phyloP scores from a whole-genome alignment of 2,797 vertebrate species.

The Phalanger gymnotis region DNA sequence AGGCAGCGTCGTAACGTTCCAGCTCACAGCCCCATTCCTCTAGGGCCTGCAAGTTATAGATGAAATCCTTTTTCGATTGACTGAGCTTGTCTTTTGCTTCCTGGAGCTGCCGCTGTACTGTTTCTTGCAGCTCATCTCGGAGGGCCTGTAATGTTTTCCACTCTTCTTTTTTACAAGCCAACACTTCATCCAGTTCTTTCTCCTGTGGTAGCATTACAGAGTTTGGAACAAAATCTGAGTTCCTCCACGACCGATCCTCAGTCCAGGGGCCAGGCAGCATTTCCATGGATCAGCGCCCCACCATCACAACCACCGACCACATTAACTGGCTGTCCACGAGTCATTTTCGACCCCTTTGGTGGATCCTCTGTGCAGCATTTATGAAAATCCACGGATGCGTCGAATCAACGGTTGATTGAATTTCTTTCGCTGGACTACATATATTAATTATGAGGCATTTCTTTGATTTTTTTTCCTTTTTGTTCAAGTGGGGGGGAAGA shows the following conservation, averaged over 20 bases:
- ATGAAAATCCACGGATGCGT: not conserved
- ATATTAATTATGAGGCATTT: not conserved
- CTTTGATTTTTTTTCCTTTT: not conserved
- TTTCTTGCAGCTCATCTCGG: constrained; percentile 82
- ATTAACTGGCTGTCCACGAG: no score
- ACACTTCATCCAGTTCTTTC: constrained; percentile 80
- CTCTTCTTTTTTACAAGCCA: constrained; percentile 87
- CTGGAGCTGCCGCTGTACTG: constrained; percentile 77
- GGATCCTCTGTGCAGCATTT: not conserved
- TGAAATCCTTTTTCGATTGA: constrained; percentile 87
- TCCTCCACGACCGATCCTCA: no score
- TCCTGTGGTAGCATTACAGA: constrained; percentile 64
- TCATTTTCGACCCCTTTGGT: not conserved
- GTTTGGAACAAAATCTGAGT: no score
- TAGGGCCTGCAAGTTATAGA: constrained; percentile 88
- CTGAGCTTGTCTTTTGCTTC: constrained; percentile 80
- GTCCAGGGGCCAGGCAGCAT: no score
- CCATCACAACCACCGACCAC: no score
- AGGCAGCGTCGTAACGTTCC: constrained; percentile 83
- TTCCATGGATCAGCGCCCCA: no score
- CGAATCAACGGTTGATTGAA: not conserved
- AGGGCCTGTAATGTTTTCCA: constrained; percentile 85
- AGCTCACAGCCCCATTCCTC: constrained; percentile 90
- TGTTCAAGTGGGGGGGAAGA: not conserved
- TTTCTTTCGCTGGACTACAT: not conserved